Evolutionary conservation across 2,797 vertebrate genomes (phyloP).

Genomic region (Fundulus diaphanus): DNA sequence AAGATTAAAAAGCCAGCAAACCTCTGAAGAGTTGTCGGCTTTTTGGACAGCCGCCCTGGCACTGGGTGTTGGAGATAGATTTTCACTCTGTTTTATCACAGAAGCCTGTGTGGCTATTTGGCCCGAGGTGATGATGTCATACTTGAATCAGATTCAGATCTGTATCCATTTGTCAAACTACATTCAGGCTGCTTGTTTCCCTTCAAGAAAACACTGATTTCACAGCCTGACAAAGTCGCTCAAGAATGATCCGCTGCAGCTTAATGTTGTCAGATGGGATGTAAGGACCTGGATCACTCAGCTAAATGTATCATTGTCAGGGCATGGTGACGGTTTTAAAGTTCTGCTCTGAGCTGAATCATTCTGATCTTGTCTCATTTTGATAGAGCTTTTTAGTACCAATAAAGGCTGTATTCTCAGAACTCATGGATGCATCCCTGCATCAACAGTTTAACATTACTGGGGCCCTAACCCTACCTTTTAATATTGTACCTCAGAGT

Average conservation of each 20-base stretch:
- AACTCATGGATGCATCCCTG: neutral
- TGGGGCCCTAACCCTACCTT: neutral
- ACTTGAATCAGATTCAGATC: slow-evolving; percentile 3
- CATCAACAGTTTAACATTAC: neutral
- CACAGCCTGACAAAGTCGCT: neutral
- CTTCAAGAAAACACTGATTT: slow-evolving; percentile 18
- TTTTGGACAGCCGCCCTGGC: neutral
- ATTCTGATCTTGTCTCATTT: neutral
- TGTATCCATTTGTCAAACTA: slow-evolving; percentile 2
- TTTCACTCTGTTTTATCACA: neutral
- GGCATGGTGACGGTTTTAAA: neutral
- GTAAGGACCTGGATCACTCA: neutral
- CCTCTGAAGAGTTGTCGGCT: neutral
- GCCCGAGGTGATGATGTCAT: slow-evolving; percentile 14
- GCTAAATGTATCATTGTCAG: neutral
- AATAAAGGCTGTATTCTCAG: neutral
- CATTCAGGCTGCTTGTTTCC: neutral
- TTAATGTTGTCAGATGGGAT: neutral
- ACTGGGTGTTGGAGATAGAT: neutral
- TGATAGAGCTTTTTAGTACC: neutral
- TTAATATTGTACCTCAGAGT: neutral
- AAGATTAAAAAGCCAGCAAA: slow-evolving; percentile 2
- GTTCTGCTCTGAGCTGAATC: neutral
- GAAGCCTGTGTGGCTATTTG: neutral
- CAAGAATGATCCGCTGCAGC: neutral